A percentile compares a stretch with the other conserved stretches of the same genome.
Evolutionary conservation across 2,888 invertebrate genomes (phyloP).

Genomic region (Amphipoea lucens): DNA sequence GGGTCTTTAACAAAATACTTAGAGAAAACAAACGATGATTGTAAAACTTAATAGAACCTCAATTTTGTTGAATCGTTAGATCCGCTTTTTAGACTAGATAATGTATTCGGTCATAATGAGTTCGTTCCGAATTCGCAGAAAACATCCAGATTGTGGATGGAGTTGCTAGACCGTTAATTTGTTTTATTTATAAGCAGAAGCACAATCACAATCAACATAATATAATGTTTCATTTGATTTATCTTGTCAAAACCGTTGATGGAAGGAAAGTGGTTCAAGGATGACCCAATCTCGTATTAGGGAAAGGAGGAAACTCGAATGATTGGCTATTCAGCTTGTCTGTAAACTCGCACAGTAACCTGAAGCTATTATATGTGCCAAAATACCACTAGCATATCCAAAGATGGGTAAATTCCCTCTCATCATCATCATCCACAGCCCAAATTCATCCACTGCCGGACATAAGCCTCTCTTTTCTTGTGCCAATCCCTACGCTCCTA

Average conservation of each 20-base stretch:
- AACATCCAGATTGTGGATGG: neutral
- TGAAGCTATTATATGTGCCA: neutral
- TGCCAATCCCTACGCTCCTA: neutral
- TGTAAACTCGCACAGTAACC: neutral
- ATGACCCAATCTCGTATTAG: neutral
- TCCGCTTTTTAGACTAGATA: constrained; percentile 15
- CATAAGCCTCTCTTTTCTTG: neutral
- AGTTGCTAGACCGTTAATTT: neutral
- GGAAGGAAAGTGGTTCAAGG: neutral
- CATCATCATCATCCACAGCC: neutral
- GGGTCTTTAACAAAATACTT: neutral
- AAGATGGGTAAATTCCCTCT: neutral
- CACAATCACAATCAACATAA: no score
- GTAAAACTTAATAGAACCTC: constrained; percentile 14
- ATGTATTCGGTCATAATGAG: constrained; percentile 32
- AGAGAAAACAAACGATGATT: constrained; percentile 15
- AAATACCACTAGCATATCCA: neutral
- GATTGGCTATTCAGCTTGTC: no score
- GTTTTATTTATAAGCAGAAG: neutral
- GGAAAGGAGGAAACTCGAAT: neutral
- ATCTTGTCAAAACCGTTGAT: no score
- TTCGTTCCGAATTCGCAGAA: constrained; percentile 31
- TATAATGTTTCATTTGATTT: no score
- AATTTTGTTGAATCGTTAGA: constrained; percentile 30
- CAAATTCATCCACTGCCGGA: neutral